These are phyloP conservation scores for Teleogryllus occipitalis DNA, from an alignment of 1,140 invertebrate genomes.

Conservation along the genomic window DNA sequence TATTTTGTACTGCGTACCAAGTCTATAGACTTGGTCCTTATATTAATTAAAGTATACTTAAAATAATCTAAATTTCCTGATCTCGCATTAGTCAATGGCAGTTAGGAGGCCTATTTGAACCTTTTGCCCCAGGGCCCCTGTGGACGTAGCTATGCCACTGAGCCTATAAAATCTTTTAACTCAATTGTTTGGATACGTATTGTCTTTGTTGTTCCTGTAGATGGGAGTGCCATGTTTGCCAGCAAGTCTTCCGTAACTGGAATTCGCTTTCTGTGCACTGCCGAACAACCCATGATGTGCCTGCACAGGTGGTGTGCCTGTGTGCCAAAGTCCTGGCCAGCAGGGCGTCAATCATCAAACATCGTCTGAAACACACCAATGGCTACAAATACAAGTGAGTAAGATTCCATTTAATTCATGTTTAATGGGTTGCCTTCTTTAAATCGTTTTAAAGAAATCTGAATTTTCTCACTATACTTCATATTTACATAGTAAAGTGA, in stretches of 20 bases:
- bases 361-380: slow-evolving; percentile 23
- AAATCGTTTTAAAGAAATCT: neutral
- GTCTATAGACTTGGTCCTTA: too few relatives aligned
- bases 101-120: too few relatives aligned
- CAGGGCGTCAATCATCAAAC: slow-evolving; percentile 21
- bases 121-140: too few relatives aligned
- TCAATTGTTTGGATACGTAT: too few relatives aligned
- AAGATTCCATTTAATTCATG: neutral
- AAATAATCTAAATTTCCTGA: too few relatives aligned
- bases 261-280: slow-evolving; percentile 21
- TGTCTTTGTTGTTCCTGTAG: neutral
- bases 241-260: slow-evolving; percentile 19
- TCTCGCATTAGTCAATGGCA: too few relatives aligned
- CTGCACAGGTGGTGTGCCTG: slow-evolving; percentile 22
- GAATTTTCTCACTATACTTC: neutral
- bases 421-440: neutral
- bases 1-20: too few relatives aligned
- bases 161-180: too few relatives aligned
- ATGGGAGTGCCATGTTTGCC: slow-evolving; percentile 24
- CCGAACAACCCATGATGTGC: slow-evolving; percentile 13
- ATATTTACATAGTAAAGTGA: too few relatives aligned
- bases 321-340: slow-evolving; percentile 22
- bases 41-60: too few relatives aligned
- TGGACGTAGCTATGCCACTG: too few relatives aligned
- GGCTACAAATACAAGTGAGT: slow-evolving; percentile 22